phyloP scores from a whole-genome alignment of 2,797 vertebrate species.

The Lagocephalus sceleratus region DNA sequence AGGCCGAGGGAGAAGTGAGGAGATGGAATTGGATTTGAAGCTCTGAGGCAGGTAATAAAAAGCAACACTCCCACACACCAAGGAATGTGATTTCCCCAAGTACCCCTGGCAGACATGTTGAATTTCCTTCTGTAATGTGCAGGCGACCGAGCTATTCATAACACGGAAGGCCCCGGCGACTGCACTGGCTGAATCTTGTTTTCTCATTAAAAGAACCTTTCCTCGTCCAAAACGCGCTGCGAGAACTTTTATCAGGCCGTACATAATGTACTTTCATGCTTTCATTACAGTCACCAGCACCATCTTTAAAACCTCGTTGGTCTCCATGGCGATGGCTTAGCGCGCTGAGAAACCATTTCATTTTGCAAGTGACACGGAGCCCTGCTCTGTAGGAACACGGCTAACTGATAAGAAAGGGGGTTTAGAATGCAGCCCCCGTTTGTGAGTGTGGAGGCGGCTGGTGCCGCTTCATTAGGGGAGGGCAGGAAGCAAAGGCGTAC shows the following conservation, averaged over 20 bases:
- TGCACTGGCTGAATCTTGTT: constrained; percentile 56
- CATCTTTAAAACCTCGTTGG: constrained; percentile 11
- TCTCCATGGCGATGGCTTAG: constrained; percentile 37
- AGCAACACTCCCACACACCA: constrained; percentile 78
- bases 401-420: constrained; percentile 14
- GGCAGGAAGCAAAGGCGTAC: no score
- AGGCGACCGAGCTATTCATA: constrained; percentile 71
- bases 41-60: constrained; percentile 82
- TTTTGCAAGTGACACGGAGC: constrained; percentile 17
- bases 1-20: constrained; percentile 72
- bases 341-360: constrained; percentile 23
- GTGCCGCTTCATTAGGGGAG: not conserved
- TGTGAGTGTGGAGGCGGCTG: not conserved
- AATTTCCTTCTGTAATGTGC: constrained; percentile 72
- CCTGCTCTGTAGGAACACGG: constrained; percentile 7
- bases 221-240: constrained; percentile 32
- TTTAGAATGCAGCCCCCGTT: not conserved
- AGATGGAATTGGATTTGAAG: constrained; percentile 82
- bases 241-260: constrained; percentile 31
- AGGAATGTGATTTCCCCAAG: constrained; percentile 81
- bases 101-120: constrained; percentile 75
- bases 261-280: constrained; percentile 26
- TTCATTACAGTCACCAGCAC: constrained; percentile 20
- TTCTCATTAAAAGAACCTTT: constrained; percentile 63
- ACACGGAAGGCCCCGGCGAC: constrained; percentile 52